Base-by-base conservation (phyloP, 2,797 vertebrate genomes). In the Mycteria americana region DNA sequence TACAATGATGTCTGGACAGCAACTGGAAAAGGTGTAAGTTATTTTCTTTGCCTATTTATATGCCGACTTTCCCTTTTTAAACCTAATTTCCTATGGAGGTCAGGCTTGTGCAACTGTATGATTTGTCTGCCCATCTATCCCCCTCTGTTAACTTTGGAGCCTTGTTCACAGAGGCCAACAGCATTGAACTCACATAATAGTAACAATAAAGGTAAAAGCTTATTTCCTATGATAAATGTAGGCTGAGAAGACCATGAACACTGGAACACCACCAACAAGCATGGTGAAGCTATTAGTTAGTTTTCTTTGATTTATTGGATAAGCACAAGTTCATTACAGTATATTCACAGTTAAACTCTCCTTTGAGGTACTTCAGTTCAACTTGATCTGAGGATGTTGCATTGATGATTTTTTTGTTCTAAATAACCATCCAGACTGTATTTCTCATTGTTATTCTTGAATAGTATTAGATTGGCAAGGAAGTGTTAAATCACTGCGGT, bases 21-120 rank as follows among this genome's bases (percentile, higher is more conserved):
- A 64, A 21, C 53, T 86, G 1, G 25, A 96, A 23, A 97, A 98
- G 41, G 99, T 99, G 99, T 99, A 97, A 99, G 99, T 99, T 92
- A 81, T 77, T 92, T 81, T 88, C 75, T 68, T 89, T 89, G 70
- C 51, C 64, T 90, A 14, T 63, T 63, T 64, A 39, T 51, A 8
- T 18, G 10, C 23, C 46, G 39, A n/a, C 27, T 18, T 89, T 50
- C 25, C 16, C 10, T 28, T 92, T 51, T 73, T 14, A 64, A 80
- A 60, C 6, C 7, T 56, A 1, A 57, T 92, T 85, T 92, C 16
- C 28, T 33, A 64, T 87, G 43, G 51, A 56, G 21, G 19, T 53
- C 37, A 64, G 48, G 6, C 31, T 56, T 56, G 18, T 63, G 28
- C 22, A 85, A 30, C 33, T 22, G 2, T 48, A 48, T n/a, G 2